Conservation (phyloP, 2,888 invertebrate species). For the Hemithea aestivaria region DNA sequence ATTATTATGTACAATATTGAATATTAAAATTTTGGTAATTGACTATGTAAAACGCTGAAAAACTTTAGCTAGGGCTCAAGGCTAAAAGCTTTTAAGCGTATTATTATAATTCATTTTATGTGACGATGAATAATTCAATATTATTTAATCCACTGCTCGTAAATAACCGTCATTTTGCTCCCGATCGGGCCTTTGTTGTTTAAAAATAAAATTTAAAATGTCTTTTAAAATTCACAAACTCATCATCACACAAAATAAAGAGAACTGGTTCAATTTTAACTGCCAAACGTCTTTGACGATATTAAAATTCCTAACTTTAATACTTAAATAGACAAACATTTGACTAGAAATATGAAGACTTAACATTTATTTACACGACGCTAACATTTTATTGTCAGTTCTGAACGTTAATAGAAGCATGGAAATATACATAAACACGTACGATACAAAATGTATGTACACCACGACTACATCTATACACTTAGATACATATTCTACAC, state of each 20-base stretch:
- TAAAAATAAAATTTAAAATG: no score
- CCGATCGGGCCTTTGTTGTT: no score
- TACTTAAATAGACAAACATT: conserved; percentile 21
- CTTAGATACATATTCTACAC: conserved; percentile 45
- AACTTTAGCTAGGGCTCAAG: conserved; percentile 74
- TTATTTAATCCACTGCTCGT: conserved; percentile 9
- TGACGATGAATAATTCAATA: conserved; percentile 30
- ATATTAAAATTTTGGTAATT: conserved; percentile 19
- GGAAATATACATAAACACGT: conserved; percentile 44
- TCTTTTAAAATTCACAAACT: conserved; percentile 13
- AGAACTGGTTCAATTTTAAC: no score
- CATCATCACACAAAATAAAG: conserved; percentile 32
- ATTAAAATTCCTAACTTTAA: conserved; percentile 14
- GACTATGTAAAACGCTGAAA: conserved; percentile 48
- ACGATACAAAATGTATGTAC: conserved; percentile 44
- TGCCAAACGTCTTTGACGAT: conserved; percentile 13
- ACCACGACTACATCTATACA: conserved; percentile 35
- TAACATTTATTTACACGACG: conserved; percentile 55
- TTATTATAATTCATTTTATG: conserved; percentile 32
- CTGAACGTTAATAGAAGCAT: conserved; percentile 59
- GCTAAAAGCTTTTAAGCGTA: conserved; percentile 71
- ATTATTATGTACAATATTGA: conserved; percentile 7
- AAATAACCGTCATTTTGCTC: conserved; percentile 1
- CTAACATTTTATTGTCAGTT: conserved; percentile 76
- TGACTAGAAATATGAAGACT: conserved; percentile 58